Percentiles rank a stretch among this genome's conserved stretches.
These are phyloP conservation scores for Pammene aurita DNA, from an alignment of 2,888 invertebrate species.

Conservation along the genomic window DNA sequence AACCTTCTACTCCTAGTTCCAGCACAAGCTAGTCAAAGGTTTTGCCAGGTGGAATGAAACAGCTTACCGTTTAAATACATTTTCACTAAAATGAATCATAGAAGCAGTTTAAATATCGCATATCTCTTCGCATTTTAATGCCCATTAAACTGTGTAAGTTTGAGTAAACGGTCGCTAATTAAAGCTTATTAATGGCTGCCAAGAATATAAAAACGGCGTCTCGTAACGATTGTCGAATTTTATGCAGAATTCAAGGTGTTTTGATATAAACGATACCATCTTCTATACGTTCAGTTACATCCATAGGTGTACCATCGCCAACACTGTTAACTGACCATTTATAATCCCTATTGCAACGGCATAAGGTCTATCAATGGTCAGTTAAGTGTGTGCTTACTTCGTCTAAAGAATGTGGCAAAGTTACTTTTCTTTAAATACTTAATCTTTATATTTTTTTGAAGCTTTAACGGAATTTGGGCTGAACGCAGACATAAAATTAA, in stretches of 20 bases:
- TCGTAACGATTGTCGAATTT: constrained; percentile 20
- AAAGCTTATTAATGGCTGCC: constrained; percentile 33
- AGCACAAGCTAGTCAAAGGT: too few species aligned
- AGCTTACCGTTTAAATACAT: not conserved
- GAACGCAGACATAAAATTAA: too few species aligned
- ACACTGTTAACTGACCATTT: too few species aligned
- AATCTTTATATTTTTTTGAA: too few species aligned
- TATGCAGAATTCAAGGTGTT: constrained; percentile 15
- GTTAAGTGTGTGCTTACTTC: too few species aligned
- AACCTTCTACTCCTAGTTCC: too few species aligned
- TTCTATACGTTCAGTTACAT: not conserved
- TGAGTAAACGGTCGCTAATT: constrained; percentile 17
- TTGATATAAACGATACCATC: constrained; percentile 2
- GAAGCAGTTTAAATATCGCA: not conserved
- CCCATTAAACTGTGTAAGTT: constrained; percentile 20
- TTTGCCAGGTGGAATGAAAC: too few species aligned
- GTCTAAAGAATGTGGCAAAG: not conserved
- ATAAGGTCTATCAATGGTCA: too few species aligned
- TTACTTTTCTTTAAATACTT: too few species aligned
- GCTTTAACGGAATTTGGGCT: too few species aligned
- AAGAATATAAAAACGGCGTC: constrained; percentile 29
- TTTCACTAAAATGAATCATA: not conserved
- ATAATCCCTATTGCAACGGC: too few species aligned
- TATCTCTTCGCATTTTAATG: constrained; percentile 11
- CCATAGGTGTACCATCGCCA: not conserved